Base-by-base conservation (phyloP, 30 jellyfish, hydroid and myxozoan species). In the Morbakka virulenta region DNA sequence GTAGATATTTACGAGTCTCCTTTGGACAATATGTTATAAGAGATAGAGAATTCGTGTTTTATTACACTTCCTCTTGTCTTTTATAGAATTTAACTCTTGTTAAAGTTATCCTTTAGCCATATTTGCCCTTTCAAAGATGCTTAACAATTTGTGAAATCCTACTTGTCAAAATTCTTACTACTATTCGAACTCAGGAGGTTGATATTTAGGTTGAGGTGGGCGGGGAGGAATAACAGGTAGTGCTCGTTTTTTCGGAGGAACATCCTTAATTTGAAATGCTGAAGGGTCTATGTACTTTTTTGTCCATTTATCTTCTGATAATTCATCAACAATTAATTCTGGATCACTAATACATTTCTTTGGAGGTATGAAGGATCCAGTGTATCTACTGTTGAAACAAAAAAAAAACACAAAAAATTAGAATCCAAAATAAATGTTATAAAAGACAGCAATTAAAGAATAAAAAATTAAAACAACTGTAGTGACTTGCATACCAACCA, bases 161-260 rank as follows among this genome's bases (percentile, higher is more conserved):
- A n/a, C n/a, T n/a, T n/a, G n/a, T n/a, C n/a, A n/a, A n/a, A n/a
- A n/a, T n/a, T n/a, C n/a, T n/a, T n/a, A n/a, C n/a, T n/a, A n/a
- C 71, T 52, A 82, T 17, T 89, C 95, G 48, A 85, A 92, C n/a
- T 92, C 96, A 21, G 98, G 98, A 3, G 98, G 98, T 69, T 84
- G 96, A 63, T 92, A 92, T 32, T 91, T 87, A 30, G 92, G 95
- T 70, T 84, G 91, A 47, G 94, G 34, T 1, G 93, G 92, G 61
- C 79, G 85, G 4, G 95, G 36, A 6, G 98, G 98, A 30, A 92
- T 92, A 3, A 85, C 28, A 28, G 98, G 98, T 26, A 92, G 87
- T 0, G 98, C 98, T 32, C 98, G 57, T 35, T 92, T 92, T 80
- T 92, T 92, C 23, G 96, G 98, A 4, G 98, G 98, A 0, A 92